Base-by-base conservation (phyloP, 2,888 invertebrate species). In the Mactromeris polynyma region DNA sequence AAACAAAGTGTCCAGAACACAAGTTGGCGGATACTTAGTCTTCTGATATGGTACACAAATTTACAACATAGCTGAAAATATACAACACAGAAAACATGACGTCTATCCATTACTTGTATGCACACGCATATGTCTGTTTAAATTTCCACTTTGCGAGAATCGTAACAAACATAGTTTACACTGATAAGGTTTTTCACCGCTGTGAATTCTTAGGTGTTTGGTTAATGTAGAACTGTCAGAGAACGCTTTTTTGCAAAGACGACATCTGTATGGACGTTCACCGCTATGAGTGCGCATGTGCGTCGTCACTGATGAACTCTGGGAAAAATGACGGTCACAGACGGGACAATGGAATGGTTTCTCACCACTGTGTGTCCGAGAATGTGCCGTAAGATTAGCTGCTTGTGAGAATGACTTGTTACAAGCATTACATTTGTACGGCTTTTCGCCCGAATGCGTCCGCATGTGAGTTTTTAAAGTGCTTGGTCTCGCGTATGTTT, bases 201-300 rank as follows among this genome's bases (percentile, higher is more conserved):
- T 98, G 96, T 98, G 97, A 96, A 99, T 99, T 94, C 99, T 97
- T 92, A 99, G 97, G 97, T 99, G 99, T 97, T 99, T 99, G 84
- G 99, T 99, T 86, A 99, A 97, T 1, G 99, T 99, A 58, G 99
- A 99, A 96, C 99, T 99, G 97, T 99, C 99, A 6, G 99, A 99
- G 97, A 99, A 99, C 3, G 99, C 99, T 96, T 99, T 99, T 96
- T 99, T 99, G 97, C 99, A 99, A 95, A 99, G 98, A 93, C 98
- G 98, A 97, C 99, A 99, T 93, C 98, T 98, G 97, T 99, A 99
- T 0, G 99, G 99, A 88, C 99, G 97, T 96, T 99, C 99, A n/a
- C 99, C 99, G n/a, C 99, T 99, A 97, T 99, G 99, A n/a, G 99
- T 99, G 96, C 99, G 97, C 99, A 99, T 99, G 97, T 99, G 99